Conservation (phyloP, 2,797 vertebrate species). For the Spinus olivaceus region DNA sequence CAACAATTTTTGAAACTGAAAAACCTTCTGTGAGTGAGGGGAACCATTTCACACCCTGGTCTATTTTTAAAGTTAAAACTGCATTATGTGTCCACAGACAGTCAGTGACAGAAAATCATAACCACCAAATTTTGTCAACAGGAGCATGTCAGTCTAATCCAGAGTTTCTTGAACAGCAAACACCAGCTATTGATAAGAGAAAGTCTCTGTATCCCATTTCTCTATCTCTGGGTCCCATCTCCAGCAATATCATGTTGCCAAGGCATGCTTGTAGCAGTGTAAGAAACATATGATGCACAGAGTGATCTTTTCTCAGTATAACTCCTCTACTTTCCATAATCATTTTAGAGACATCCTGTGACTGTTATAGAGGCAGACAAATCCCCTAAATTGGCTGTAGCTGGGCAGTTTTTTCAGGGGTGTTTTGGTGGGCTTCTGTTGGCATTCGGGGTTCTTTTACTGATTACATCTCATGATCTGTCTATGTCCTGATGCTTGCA, state of each 20-base stretch:
- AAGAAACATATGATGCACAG: not conserved
- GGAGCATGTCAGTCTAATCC: not conserved
- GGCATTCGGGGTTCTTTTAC: fast-evolving
- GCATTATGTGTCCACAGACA: not conserved
- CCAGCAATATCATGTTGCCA: not conserved
- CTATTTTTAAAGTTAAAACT: not conserved
- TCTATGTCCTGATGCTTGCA: not conserved
- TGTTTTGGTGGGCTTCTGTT: not conserved
- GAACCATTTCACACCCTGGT: not conserved
- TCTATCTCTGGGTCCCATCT: not conserved
- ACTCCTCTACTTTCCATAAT: not conserved
- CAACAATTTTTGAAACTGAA: constrained; percentile 34
- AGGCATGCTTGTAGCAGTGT: not conserved
- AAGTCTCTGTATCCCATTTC: not conserved
- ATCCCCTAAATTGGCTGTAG: not conserved
- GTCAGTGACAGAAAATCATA: not conserved
- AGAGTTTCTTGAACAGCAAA: not conserved
- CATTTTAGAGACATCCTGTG: not conserved
- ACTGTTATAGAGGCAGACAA: not conserved
- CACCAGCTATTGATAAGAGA: not conserved
- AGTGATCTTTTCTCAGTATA: not conserved
- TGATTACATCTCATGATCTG: not conserved
- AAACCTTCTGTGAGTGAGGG: not conserved
- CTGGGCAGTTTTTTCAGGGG: not conserved
- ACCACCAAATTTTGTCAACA: not conserved